phyloP scores from a whole-genome alignment of 2,113 vertebrate genomes.

The Acinonyx jubatus region DNA sequence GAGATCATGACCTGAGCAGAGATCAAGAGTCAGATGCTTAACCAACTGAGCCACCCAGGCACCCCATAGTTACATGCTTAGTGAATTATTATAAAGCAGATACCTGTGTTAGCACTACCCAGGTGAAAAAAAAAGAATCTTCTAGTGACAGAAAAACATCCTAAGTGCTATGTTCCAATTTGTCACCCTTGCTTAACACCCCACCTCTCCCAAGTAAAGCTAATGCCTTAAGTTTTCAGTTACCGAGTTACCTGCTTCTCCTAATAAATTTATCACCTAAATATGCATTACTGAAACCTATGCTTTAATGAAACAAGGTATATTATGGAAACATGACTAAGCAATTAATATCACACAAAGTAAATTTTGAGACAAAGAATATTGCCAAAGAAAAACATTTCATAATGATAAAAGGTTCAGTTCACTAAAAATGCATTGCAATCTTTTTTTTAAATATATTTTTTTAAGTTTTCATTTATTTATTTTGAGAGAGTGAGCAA shows the following conservation, averaged over 20 bases:
- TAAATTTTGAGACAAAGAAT: constrained; percentile 15
- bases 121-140: background rate
- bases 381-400: constrained; percentile 19
- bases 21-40: too few relatives aligned
- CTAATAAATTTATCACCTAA: background rate
- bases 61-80: background rate
- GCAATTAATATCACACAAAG: background rate
- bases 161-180: background rate
- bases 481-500: too few relatives aligned
- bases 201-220: background rate
- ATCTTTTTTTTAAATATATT: too few relatives aligned
- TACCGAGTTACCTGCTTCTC: background rate
- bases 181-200: background rate
- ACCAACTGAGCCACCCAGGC: too few relatives aligned
- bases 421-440: background rate
- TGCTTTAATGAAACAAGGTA: background rate
- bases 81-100: constrained; percentile 13
- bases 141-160: background rate
- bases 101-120: background rate
- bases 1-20: too few relatives aligned
- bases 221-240: background rate
- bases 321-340: constrained; percentile 2
- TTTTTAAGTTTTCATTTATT: too few relatives aligned
- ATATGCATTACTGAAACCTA: background rate
- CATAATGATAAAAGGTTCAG: background rate